phyloP scores from a whole-genome alignment of 2,113 vertebrate genomes.

The Aythya baeri region DNA sequence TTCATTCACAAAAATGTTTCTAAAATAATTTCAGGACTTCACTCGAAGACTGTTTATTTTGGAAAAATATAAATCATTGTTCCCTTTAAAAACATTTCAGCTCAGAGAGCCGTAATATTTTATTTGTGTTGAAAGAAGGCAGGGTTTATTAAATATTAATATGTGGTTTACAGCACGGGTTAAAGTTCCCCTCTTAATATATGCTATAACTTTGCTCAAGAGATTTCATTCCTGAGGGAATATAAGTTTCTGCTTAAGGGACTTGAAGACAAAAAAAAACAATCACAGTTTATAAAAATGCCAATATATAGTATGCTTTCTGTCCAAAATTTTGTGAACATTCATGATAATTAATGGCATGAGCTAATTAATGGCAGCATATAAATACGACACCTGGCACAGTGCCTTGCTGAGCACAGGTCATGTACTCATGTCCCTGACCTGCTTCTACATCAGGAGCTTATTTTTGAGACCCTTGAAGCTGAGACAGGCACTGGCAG shows the following conservation, averaged over 20 bases:
- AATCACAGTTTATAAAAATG: neutral
- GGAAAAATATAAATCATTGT: conserved; percentile 42
- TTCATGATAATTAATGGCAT: neutral
- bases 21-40: neutral
- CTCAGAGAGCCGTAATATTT: neutral
- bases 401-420: neutral
- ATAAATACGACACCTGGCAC: neutral
- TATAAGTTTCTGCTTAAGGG: neutral
- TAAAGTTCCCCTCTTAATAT: neutral
- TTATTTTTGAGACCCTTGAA: neutral
- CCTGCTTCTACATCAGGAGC: neutral
- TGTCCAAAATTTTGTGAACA: neutral
- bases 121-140: neutral
- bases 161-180: neutral
- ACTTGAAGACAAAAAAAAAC: neutral
- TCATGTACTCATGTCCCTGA: neutral
- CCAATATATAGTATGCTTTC: neutral
- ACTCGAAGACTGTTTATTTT: conserved; percentile 38
- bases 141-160: conserved; percentile 13
- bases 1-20: conserved; percentile 7
- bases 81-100: neutral
- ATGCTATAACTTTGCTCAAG: neutral
- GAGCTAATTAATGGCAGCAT: neutral
- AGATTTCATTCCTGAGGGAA: neutral
- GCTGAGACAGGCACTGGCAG: neutral